Conservation (phyloP, 92 coral and sea anemone species). For the Pocillopora meandrina region DNA sequence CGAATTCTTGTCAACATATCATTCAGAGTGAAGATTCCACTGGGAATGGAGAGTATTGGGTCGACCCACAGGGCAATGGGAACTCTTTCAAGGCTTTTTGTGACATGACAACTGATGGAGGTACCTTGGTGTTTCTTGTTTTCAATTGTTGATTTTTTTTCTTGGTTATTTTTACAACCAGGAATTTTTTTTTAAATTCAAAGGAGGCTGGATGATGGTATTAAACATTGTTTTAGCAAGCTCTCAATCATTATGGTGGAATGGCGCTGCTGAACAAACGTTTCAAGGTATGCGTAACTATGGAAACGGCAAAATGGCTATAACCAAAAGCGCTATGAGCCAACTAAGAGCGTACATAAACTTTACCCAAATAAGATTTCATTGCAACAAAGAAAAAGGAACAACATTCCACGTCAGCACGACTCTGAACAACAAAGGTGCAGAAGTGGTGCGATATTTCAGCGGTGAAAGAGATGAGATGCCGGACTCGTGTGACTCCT, state of each 20-base stretch:
- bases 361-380: constrained; percentile 38
- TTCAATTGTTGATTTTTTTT: not conserved
- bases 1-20: not conserved
- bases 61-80: not conserved
- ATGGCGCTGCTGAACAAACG: not conserved
- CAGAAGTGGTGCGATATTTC: not conserved
- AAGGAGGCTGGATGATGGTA: constrained; percentile 53
- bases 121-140: not conserved
- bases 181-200: not conserved
- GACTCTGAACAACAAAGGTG: constrained; percentile 17
- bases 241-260: not conserved
- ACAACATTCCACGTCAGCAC: constrained; percentile 36
- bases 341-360: constrained; percentile 12
- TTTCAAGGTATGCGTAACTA: constrained; percentile 14
- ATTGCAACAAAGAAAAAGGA: constrained; percentile 34
- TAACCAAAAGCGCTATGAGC: constrained; percentile 10
- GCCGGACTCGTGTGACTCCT: too few relatives aligned
- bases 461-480: too few relatives aligned
- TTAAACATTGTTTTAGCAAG: constrained; percentile 18
- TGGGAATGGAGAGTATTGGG: not conserved
- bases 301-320: constrained; percentile 15
- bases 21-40: not conserved
- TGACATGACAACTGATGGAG: not conserved
- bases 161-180: not conserved
- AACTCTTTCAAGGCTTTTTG: not conserved